Percentiles rank a stretch among this genome's conserved stretches.
Conservation (phyloP, 2,888 invertebrate species). For the Phyllotreta striolata region DNA sequence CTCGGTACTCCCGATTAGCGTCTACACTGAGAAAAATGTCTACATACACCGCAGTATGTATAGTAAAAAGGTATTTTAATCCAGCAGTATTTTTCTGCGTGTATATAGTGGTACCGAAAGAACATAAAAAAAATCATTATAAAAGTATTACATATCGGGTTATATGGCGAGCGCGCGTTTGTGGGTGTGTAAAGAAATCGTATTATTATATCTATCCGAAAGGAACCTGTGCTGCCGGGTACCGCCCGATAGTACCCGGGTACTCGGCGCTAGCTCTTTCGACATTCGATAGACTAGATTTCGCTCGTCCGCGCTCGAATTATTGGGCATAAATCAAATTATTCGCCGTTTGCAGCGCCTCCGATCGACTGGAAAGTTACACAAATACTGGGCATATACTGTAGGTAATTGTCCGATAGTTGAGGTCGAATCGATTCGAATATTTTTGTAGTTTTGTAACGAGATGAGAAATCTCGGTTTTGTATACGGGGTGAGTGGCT, state of each 20-base stretch:
- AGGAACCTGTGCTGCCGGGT: conserved; percentile 54
- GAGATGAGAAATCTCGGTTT: no score
- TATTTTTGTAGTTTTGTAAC: no score
- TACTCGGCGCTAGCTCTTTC: conserved; percentile 29
- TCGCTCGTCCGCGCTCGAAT: conserved; percentile 39
- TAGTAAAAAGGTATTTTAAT: no score
- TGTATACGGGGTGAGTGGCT: no score
- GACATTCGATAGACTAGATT: conserved; percentile 21
- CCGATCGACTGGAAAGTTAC: conserved; percentile 48
- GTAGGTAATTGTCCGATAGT: not conserved
- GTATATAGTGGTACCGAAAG: no score
- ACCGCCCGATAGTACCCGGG: conserved; percentile 33
- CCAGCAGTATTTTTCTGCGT: no score
- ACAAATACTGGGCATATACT: conserved; percentile 36
- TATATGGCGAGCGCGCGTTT: conserved; percentile 38
- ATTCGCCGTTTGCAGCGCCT: conserved; percentile 45
- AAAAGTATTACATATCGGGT: conserved; percentile 41
- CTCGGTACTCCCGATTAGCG: no score
- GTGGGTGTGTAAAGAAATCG: conserved; percentile 52
- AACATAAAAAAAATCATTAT: conserved; percentile 39
- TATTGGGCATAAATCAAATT: conserved; percentile 55
- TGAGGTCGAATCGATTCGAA: no score
- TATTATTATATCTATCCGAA: conserved; percentile 50
- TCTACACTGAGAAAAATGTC: no score
- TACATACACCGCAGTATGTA: no score